Conservation (phyloP, 2,113 vertebrate species). For the Pygoscelis antarcticus region DNA sequence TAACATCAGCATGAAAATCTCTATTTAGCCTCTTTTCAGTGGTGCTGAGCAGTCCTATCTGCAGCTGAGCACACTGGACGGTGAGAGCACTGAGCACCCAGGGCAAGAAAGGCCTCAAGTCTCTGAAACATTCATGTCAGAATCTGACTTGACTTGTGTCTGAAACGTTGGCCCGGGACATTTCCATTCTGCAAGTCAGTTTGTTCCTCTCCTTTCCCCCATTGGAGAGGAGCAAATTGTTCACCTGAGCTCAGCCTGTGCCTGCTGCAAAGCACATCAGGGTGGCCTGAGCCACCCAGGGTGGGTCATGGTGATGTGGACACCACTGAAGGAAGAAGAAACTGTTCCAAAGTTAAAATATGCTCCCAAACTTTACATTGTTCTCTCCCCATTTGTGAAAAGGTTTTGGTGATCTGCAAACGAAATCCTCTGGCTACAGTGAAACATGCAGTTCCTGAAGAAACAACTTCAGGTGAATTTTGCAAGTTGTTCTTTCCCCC, state of each 20-base stretch:
- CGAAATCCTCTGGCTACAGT: not conserved
- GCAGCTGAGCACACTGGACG: not conserved
- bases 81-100: not conserved
- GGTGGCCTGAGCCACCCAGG: not conserved
- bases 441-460: not conserved
- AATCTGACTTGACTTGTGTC: not conserved
- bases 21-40: not conserved
- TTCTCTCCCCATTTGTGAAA: not conserved
- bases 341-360: not conserved
- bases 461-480: not conserved
- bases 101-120: not conserved
- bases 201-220: not conserved
- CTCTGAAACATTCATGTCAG: not conserved
- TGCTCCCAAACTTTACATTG: not conserved
- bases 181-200: not conserved
- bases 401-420: not conserved
- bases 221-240: not conserved
- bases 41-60: not conserved
- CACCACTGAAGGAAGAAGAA: not conserved
- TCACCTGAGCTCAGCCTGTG: not conserved
- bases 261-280: fast-evolving
- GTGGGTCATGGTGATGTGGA: not conserved
- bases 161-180: not conserved
- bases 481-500: not conserved
- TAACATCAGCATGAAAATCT: not conserved